Evolutionary conservation across 2,113 vertebrate genomes (phyloP).

Genomic region (Anguilla japonica): DNA sequence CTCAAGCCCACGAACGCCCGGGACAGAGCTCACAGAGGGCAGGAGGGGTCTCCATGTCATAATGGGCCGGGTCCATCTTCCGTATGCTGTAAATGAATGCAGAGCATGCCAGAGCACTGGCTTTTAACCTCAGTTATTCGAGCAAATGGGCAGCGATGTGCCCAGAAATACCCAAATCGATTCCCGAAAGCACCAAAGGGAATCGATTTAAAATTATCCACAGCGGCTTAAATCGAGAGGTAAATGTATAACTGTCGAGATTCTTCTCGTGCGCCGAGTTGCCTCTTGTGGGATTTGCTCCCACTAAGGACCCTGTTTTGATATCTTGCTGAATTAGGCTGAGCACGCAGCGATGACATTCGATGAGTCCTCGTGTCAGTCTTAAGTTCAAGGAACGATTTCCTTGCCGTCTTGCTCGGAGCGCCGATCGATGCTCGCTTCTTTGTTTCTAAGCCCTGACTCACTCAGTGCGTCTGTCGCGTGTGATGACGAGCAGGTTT

Average conservation of each 20-base stretch:
- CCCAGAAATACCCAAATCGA: background rate
- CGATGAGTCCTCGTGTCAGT: background rate
- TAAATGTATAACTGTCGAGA: background rate
- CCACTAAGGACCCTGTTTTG: background rate
- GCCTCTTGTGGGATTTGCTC: background rate
- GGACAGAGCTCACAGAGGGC: conserved; percentile 38
- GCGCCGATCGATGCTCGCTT: background rate
- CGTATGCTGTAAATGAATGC: background rate
- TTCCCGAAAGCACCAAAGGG: background rate
- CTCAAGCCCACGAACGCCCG: background rate
- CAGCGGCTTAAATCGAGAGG: background rate
- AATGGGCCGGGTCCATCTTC: background rate
- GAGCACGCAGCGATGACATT: background rate
- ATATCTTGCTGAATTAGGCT: conserved; percentile 3
- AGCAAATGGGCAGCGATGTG: background rate
- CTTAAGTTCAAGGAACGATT: background rate
- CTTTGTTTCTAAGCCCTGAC: background rate
- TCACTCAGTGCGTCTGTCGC: background rate
- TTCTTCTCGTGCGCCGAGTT: background rate
- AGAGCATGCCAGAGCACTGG: background rate
- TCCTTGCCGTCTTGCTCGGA: background rate
- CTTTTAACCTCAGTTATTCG: background rate
- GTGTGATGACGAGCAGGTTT: background rate
- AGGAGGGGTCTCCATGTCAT: background rate
- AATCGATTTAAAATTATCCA: background rate